Evolutionary conservation across 1,140 invertebrate species (phyloP), one percentile per base, ranked within the genome.

Genomic region (Heterodera schachtii): DNA sequence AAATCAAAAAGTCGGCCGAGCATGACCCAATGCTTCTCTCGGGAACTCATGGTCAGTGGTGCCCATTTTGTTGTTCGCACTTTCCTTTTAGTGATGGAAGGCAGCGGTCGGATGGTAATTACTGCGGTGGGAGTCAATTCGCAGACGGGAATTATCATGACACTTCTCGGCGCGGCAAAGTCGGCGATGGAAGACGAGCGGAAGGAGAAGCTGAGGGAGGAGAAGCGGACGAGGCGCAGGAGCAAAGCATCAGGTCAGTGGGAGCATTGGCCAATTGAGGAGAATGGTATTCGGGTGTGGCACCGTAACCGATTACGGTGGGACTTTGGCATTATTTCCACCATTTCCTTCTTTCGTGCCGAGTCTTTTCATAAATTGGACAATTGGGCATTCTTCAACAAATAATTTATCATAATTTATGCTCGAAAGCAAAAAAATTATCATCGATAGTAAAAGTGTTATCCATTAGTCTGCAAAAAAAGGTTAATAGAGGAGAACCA

Each of bases 121-220:
- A 94, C 96, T 57, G 98, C 97, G 67, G 97, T 99, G 52, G 98
- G 98, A 88, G 94, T 98, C 71, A 98, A 98, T 91, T 99, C 97
- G 3, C 97, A 99, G 90, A 97, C 97, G 77, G 98, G 98, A 90
- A 99, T 99, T 90, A 99, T 99, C 89, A 98, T 99, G 91, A 97
- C 96, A 13, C 92, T 99, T 3, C 93, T 99, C 81, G 97, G 97
- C 71, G 97, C 96, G 60, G 95, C 96, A 47, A 90, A 90, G 75
- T 81, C 86, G 43, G 89, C 83, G n/a, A 86, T 83, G 46, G 88
- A 90, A 78, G 89, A 89, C 67, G 89, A 89, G 73, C 81, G 89
- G 49, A 89, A 89, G 74, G 85, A 84, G 78, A 81, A 81, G 64
- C 88, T 90, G 70, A 82, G 81, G 78, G 87, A 89, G 84, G 86